Conservation (phyloP, 2,797 vertebrate species). For the Onychomys leucogaster region DNA sequence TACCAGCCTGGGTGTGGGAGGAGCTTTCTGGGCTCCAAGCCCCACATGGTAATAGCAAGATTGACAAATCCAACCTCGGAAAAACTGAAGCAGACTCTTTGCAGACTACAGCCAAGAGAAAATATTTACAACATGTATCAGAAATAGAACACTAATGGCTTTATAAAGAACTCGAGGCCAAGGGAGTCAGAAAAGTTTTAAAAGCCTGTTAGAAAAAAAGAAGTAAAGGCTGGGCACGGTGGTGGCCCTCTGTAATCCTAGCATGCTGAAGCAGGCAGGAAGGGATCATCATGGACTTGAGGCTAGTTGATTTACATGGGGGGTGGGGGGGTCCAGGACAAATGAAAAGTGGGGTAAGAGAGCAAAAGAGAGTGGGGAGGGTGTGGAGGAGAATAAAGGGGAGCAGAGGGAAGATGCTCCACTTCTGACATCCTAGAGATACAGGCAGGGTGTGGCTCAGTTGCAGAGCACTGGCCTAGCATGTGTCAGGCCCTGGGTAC, state of each 20-base stretch:
- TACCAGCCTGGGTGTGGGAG: background rate
- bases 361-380: background rate
- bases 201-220: background rate
- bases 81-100: constrained; percentile 18
- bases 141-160: constrained; percentile 10
- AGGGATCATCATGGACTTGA: background rate
- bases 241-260: background rate
- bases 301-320: background rate
- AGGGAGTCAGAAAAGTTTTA: background rate
- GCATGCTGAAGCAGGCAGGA: background rate
- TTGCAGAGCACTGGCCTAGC: background rate
- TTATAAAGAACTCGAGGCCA: constrained; percentile 11
- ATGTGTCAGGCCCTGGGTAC: background rate
- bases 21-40: background rate
- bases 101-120: background rate
- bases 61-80: background rate
- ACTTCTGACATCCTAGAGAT: background rate
- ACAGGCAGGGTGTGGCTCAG: background rate
- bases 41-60: background rate
- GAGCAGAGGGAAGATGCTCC: background rate
- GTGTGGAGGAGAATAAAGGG: too few relatives aligned
- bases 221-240: background rate
- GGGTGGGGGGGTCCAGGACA: background rate
- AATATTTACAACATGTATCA: constrained; percentile 12
- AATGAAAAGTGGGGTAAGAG: background rate